phyloP scores from a whole-genome alignment of 2,888 invertebrate genomes.

The Amblyjoppa proteus region DNA sequence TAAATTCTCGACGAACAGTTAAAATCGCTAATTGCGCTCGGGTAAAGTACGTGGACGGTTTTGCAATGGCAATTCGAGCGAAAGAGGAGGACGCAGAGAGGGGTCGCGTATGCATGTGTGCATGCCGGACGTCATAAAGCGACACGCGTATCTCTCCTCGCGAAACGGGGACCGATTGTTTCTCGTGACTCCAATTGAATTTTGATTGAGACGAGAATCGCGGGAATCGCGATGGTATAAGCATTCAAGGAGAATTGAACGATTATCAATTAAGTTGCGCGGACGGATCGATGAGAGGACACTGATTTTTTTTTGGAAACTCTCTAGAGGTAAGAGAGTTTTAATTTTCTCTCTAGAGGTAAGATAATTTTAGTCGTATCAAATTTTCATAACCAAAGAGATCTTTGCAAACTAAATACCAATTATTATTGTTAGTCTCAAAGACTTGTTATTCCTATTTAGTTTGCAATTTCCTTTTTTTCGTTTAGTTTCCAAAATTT shows the following conservation, averaged over 20 bases:
- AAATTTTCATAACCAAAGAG: too few relatives aligned
- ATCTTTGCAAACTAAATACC: too few relatives aligned
- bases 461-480: too few relatives aligned
- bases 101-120: neutral
- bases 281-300: neutral
- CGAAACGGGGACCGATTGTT: neutral
- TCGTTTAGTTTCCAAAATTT: too few relatives aligned
- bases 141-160: neutral
- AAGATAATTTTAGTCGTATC: too few relatives aligned
- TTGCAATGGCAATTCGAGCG: conserved; percentile 71
- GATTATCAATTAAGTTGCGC: conserved; percentile 2
- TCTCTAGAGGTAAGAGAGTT: neutral
- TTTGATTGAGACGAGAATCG: neutral
- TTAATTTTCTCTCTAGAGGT: too few relatives aligned
- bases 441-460: too few relatives aligned
- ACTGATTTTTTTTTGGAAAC: neutral
- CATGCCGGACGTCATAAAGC: neutral
- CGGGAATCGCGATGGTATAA: conserved; percentile 1
- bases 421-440: too few relatives aligned
- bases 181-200: neutral
- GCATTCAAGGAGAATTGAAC: conserved; percentile 1
- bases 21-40: conserved; percentile 78
- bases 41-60: conserved; percentile 77
- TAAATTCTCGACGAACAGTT: conserved; percentile 77
- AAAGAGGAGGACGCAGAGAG: too few relatives aligned